Base-by-base conservation (phyloP, 2,888 invertebrate genomes). In the Tupiocoris notatus region DNA sequence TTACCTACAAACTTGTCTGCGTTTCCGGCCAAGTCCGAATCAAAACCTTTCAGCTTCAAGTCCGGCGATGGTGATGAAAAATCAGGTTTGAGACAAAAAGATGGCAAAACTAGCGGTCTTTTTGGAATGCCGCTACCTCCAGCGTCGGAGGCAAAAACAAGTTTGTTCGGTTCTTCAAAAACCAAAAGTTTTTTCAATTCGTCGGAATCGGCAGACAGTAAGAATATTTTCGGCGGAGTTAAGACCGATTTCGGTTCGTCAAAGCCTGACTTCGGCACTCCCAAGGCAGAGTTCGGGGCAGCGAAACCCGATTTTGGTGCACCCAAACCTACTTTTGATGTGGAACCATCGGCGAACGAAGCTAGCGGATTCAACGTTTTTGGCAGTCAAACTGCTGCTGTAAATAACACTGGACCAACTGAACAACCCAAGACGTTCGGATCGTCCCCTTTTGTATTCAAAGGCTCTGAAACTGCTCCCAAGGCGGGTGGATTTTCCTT, bases 301-400 rank as follows among this genome's bases (percentile, higher is more conserved):
- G 62, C 61, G 1, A 64, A 24, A n/a, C 64, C 64, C 7, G 21
- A 24, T 6, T 68, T 68, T n/a, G 68, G 57, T 17, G 22, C 57
- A 22, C 9, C 22, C 16, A 71, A 71, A 39, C 59, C 59, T n/a
- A n/a, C 59, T n/a, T 61, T 61, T 17, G 62, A 20, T 17, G n/a
- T 62, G 16, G n/a, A 24, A 7, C 63, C 63, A 17, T n/a, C n/a
- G n/a, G n/a, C n/a, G n/a, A n/a, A n/a, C n/a, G n/a, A n/a, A n/a
- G 54, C 16, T 9, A 12, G 12, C 12, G 39, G 39, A 3, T 39
- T 39, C 39, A 3, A 39, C 39, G 63, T 73, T n/a, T 73, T 73
- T 62, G 73, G 73, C 39, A 73, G 73, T 63, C 62, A 70, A 70
- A 70, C 73, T 61, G 61, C 70, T 2, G 21, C 39, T 3, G 20